Conservation (phyloP, 2,888 invertebrate species). For the Ophion obscuratus region DNA sequence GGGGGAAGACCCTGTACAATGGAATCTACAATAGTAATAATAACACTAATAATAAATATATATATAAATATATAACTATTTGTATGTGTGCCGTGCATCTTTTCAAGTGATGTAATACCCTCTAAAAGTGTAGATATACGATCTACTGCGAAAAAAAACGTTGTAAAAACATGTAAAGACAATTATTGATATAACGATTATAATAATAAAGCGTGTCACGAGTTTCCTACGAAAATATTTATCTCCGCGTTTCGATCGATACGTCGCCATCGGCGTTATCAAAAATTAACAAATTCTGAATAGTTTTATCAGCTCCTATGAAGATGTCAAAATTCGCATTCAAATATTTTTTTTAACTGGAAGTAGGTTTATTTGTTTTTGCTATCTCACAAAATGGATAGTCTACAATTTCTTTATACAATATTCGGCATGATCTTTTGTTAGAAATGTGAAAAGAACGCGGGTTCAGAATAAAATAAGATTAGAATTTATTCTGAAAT, state of each 20-base stretch:
- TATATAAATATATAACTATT: no score
- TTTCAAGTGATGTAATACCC: background rate
- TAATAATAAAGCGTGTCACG: constrained; percentile 39
- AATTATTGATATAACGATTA: constrained; percentile 37
- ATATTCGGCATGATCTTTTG: no score
- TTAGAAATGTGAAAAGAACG: no score
- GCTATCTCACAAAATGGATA: no score
- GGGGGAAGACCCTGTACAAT: no score
- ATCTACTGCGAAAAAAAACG: background rate
- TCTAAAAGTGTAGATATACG: background rate
- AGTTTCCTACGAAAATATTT: constrained; percentile 30
- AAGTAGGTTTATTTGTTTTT: no score
- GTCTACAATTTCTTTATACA: no score
- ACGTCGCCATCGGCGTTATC: no score
- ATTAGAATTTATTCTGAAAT: no score
- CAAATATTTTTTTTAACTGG: no score
- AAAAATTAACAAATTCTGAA: background rate
- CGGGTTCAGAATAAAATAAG: no score
- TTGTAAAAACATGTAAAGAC: constrained; percentile 48
- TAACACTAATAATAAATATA: background rate
- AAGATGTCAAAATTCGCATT: no score
- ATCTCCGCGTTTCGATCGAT: background rate
- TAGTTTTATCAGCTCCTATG: background rate
- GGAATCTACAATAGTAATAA: background rate
- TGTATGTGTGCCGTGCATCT: background rate